A percentile compares a stretch with the other conserved stretches of the same genome.
phyloP scores from a whole-genome alignment of 2,797 vertebrate species.

The Pagetopsis macropterus region DNA sequence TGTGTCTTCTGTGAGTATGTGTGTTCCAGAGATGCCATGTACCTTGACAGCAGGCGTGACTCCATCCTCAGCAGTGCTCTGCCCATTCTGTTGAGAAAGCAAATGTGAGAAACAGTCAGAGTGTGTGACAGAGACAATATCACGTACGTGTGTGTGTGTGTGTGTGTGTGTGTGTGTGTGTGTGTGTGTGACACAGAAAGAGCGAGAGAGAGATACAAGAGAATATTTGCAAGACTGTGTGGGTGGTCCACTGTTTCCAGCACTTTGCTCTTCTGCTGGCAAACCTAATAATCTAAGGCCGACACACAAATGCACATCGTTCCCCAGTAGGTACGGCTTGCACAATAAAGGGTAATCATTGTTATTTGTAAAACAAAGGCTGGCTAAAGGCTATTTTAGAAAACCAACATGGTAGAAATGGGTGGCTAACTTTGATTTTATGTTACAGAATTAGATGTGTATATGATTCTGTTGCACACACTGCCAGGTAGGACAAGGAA shows the following conservation, averaged over 20 bases:
- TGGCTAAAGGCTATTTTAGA: slow-evolving; percentile 4
- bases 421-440: slow-evolving; percentile 16
- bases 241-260: slow-evolving; percentile 65
- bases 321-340: slow-evolving; percentile 37
- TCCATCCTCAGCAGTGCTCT: slow-evolving; percentile 86
- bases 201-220: slow-evolving; percentile 16
- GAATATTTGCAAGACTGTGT: slow-evolving; percentile 67
- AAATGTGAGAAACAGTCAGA: slow-evolving; percentile 65
- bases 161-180: slow-evolving; percentile 12
- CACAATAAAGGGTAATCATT: slow-evolving; percentile 55
- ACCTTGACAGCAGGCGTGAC: slow-evolving; percentile 80
- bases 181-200: slow-evolving; percentile 25
- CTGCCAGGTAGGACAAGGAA: not conserved
- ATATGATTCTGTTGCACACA: not conserved
- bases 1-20: not conserved
- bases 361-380: slow-evolving; percentile 60
- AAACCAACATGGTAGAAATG: slow-evolving; percentile 19
- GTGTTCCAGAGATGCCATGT: slow-evolving; percentile 27
- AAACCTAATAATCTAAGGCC: slow-evolving; percentile 67
- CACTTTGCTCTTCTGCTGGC: slow-evolving; percentile 60
- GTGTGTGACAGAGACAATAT: slow-evolving; percentile 29
- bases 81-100: slow-evolving; percentile 89
- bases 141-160: slow-evolving; percentile 2
- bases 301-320: slow-evolving; percentile 54
- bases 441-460: slow-evolving; percentile 1